Evolutionary conservation across 2,888 invertebrate genomes (phyloP).

Genomic region (Theodoxus fluviatilis): DNA sequence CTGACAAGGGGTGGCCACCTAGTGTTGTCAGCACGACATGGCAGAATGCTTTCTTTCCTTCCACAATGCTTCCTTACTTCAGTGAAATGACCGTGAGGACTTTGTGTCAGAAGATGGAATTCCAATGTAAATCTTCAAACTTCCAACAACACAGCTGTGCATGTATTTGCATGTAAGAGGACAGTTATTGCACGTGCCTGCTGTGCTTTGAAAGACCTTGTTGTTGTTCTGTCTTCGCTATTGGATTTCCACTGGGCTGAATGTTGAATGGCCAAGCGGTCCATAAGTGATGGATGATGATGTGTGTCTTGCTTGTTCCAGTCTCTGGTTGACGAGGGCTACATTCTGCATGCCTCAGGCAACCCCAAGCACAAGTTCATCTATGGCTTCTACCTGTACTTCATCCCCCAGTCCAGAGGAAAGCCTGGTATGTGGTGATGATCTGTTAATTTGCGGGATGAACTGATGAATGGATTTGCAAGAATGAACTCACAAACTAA

Average conservation of each 20-base stretch:
- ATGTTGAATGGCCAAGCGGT: background rate
- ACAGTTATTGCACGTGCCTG: background rate
- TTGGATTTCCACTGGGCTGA: slow-evolving; percentile 10
- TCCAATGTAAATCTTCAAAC: too few species aligned
- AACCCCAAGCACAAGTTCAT: slow-evolving; percentile 81
- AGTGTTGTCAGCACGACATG: too few species aligned
- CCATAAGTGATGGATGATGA: background rate
- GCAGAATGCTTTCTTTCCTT: too few species aligned
- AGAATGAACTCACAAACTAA: too few species aligned
- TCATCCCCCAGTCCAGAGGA: slow-evolving; percentile 29
- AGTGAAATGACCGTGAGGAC: too few species aligned
- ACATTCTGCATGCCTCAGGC: slow-evolving; percentile 92
- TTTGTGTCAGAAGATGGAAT: too few species aligned
- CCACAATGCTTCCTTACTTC: too few species aligned
- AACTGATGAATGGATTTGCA: too few species aligned
- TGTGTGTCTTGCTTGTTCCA: slow-evolving; percentile 33
- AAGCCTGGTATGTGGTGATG: slow-evolving; percentile 29
- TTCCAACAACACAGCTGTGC: too few species aligned
- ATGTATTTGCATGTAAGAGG: background rate
- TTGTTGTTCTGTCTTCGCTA: background rate
- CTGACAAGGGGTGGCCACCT: too few species aligned
- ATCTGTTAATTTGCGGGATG: too few species aligned
- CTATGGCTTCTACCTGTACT: slow-evolving; percentile 81
- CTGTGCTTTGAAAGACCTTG: background rate
- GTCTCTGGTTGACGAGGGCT: slow-evolving; percentile 77